Base-by-base conservation (phyloP, 2,888 invertebrate genomes). In the Opisthograptis luteolata region DNA sequence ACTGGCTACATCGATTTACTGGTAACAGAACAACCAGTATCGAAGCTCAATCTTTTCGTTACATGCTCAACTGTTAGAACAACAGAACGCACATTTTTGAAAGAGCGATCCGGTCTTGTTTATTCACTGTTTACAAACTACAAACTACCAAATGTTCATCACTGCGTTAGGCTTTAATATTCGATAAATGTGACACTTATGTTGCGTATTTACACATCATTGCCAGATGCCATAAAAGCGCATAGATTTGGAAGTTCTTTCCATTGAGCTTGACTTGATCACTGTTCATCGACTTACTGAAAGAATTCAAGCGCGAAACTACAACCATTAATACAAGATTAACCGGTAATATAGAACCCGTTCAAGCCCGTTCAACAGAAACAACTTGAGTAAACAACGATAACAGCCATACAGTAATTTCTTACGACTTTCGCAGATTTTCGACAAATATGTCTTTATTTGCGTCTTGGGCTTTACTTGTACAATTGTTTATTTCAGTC, bases 361-460 rank as follows among this genome's bases (percentile, higher is more conserved):
- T 47, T 52, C 47, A 49, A 50, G n/a, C n/a, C n/a, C n/a, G n/a
- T n/a, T n/a, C n/a, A n/a, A 56, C 44, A 43, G 35, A 62, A 60
- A 54, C 51, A 36, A 53, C 32, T 22, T 41, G 36, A 22, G 24
- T 32, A 45, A 50, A 52, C 45, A 52, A 46, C 35, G 48, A 60
- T 59, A 60, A 63, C 62, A 68, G 19, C 61, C 57, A 63, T 55
- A 61, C 36, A 68, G 52, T 56, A 69, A 69, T 70, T 69, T 64
- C 62, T 68, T 63, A 45, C 56, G 55, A 64, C 53, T 64, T 72
- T 64, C 66, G 62, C 60, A 65, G 63, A 73, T 73, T 79, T 77
- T 66, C 57, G 61, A 56, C 57, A 57, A 61, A 66, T 59, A 54
- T 64, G 60, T 56, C 52, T 51, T 57, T 55, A 58, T 66, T 69